These are phyloP conservation scores for Crotalus helleri DNA, from an alignment of 2,113 vertebrate species.

Conservation along the genomic window DNA sequence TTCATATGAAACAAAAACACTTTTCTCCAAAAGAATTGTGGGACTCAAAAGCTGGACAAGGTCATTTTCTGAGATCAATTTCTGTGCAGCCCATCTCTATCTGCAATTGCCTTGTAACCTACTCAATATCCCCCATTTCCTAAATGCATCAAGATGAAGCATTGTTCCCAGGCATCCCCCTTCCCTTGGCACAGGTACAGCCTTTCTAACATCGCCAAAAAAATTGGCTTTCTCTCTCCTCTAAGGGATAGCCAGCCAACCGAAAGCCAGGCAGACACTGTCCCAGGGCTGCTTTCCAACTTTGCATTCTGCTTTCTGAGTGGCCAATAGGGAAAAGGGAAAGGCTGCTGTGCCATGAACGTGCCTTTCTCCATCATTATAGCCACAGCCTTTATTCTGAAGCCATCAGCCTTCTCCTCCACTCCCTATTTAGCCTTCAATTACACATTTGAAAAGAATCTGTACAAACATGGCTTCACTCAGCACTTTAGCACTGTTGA, in stretches of 20 bases:
- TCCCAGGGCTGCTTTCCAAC: background rate
- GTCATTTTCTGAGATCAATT: background rate
- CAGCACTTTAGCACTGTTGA: background rate
- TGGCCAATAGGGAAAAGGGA: background rate
- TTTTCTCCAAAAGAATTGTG: background rate
- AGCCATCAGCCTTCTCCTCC: background rate
- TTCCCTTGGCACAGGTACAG: background rate
- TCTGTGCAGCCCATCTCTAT: background rate
- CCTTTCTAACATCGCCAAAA: background rate
- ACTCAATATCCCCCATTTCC: background rate
- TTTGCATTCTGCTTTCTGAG: background rate
- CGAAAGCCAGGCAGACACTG: background rate
- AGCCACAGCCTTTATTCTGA: background rate
- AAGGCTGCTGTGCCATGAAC: background rate
- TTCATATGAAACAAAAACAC: background rate
- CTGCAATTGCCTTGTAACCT: background rate
- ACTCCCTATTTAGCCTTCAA: background rate
- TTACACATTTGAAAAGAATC: slow-evolving; percentile 3
- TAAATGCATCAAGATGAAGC: background rate
- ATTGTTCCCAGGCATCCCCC: background rate
- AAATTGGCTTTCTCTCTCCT: background rate
- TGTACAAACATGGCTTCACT: background rate
- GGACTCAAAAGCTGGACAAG: background rate
- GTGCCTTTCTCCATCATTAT: background rate
- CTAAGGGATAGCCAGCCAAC: background rate